Base-by-base conservation (phyloP, 1,140 invertebrate genomes). In the Drosophila sucinea region DNA sequence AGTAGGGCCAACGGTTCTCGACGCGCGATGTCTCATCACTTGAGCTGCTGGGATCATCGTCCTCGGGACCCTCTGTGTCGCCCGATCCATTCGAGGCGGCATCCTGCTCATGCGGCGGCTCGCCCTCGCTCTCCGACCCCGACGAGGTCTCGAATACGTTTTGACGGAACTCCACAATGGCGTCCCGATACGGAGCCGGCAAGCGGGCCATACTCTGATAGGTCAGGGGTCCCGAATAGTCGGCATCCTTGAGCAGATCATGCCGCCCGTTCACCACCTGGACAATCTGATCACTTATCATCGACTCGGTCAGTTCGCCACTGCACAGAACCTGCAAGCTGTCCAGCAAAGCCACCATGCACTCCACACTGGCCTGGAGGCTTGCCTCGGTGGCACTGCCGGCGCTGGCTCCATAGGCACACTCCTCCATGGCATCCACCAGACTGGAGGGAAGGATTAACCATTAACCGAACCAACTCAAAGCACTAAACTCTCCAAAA, bases 371-470 rank as follows among this genome's bases (percentile, higher is more conserved):
- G 0, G 96, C 95, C 64, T 96, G 94, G 38, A 97, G 93, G 11
- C 97, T 94, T 60, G 95, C 93, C n/a, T 96, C 94, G 51, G 96
- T 94, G 71, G 92, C 93, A 76, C 94, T 95, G 44, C 95, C 95
- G 40, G 93, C 94, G 29, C 94, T 93, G 11, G 94, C 94, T 3
- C 92, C 91, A 32, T 93, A 93, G 0, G 94, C 94, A 80, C 95
- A 96, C 92, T 99, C 97, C 93, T 98, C 96, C 77, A 98, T 96
- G 2, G 97, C 97, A 91, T 98, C 97, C 94, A 98, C 97, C 70
- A 97, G 95, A 68, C 97, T 98, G 10, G 0, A 51, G 10, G 27
- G 30, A 25, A 2, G 60, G 17, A 27, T n/a, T 32, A n/a, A 17
- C n/a, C 10, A 32, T 29, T 17, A 17, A 60, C 0, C 2, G 1